Base-by-base conservation (phyloP, 1,140 invertebrate species). In the Kradibia gibbosae region DNA sequence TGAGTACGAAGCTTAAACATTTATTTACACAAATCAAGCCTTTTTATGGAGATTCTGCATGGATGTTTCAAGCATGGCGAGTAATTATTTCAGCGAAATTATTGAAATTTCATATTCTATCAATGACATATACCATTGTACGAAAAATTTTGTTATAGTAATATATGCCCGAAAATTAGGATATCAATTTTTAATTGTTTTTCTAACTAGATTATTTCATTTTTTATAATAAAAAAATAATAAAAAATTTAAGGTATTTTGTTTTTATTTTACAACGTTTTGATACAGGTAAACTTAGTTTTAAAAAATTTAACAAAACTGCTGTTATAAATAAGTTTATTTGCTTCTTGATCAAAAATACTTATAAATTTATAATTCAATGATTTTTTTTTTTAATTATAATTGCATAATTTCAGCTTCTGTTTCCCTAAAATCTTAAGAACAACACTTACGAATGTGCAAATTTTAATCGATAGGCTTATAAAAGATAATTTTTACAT, bases 301-400 rank as follows among this genome's bases (percentile, higher is more conserved):
- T n/a, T 50, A 3, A 34, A 34, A 50, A 53, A 11, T 15, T 11
- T n/a, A 70, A 8, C 34, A 76, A 62, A 62, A 45, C 11, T 70
- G 11, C 5, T 50, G 17, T 70, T 78, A 39, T 48, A 82, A 50
- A 82, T 82, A 67, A 78, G 73, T 78, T 82, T 82, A 82, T 82
- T 82, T 62, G 28, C 13, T 55, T 75, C 39, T 31, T 74, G 3
- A 75, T 73, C 48, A 28, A 75, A 81, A 73, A 28, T 81, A 74
- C n/a, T 42, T 34, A 34, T 45, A 70, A 76, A 75, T 53, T 28
- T 60, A 81, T 42, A 80, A 60, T 48, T 80, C 22, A 31, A 70
- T 39, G 57, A 5, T n/a, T 34, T 53, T 34, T 55, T 55, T 17
- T 34, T 55, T 55, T 22, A 15, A 42, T 76, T 76, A 15, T 22